These are phyloP conservation scores for Eretmocerus hayati DNA, from an alignment of 2,888 invertebrate genomes.

Conservation along the genomic window DNA sequence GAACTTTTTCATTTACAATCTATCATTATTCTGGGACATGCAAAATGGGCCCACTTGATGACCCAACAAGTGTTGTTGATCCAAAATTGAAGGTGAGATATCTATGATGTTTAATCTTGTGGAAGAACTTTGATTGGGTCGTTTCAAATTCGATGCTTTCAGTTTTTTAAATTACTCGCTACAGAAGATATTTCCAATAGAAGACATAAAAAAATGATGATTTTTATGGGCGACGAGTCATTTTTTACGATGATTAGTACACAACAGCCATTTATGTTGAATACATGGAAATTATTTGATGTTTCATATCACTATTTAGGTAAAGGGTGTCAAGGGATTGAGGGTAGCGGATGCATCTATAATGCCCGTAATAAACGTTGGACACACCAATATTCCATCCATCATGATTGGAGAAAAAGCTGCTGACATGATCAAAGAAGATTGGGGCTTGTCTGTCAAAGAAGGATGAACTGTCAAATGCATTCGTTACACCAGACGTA, in stretches of 20 bases:
- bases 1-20: constrained; percentile 62
- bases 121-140: no score
- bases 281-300: not conserved
- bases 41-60: constrained; percentile 59
- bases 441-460: constrained; percentile 47
- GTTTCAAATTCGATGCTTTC: no score
- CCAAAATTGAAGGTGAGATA: constrained; percentile 49
- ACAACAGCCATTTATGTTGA: not conserved
- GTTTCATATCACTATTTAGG: constrained; percentile 23
- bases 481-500: no score
- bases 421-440: constrained; percentile 56
- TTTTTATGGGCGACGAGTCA: no score
- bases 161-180: not conserved
- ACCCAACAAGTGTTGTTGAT: constrained; percentile 59
- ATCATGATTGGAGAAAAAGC: constrained; percentile 66
- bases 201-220: no score
- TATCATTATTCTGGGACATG: constrained; percentile 61
- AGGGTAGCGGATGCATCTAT: constrained; percentile 62
- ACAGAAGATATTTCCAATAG: not conserved
- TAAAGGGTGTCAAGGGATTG: constrained; percentile 51
- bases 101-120: no score
- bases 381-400: constrained; percentile 59
- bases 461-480: no score
- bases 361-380: constrained; percentile 57
- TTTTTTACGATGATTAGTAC: no score